phyloP scores from a whole-genome alignment of 2,888 invertebrate genomes.

The Neoitamus cyanurus region DNA sequence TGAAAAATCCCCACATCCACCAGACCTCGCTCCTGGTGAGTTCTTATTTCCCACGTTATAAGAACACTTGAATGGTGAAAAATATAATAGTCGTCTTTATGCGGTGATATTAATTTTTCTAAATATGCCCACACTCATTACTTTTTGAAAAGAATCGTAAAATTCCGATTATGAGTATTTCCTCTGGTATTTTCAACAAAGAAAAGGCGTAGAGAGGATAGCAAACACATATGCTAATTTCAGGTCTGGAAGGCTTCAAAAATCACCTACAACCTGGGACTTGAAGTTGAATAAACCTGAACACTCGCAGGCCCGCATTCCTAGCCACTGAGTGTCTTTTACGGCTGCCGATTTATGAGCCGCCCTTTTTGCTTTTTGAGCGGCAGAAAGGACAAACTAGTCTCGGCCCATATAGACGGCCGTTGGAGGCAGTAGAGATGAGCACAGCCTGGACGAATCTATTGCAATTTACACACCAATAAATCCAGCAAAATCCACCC shows the following conservation, averaged over 20 bases:
- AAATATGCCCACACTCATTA: too few relatives aligned
- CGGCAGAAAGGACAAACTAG: background rate
- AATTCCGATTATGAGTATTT: background rate
- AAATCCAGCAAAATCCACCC: conserved; percentile 18
- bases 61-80: too few relatives aligned
- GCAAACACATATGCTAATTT: background rate
- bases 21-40: too few relatives aligned
- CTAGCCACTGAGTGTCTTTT: background rate
- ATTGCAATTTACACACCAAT: conserved; percentile 15
- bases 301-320: background rate
- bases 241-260: background rate
- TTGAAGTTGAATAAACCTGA: conserved; percentile 1
- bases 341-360: background rate
- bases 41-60: too few relatives aligned
- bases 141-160: background rate
- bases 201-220: background rate
- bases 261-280: background rate
- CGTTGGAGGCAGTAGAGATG: background rate
- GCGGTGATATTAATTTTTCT: too few relatives aligned
- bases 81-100: too few relatives aligned
- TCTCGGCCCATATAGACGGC: background rate
- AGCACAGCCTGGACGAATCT: background rate
- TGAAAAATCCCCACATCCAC: too few relatives aligned
- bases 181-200: background rate
- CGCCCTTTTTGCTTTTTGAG: background rate